A percentile compares a stretch with the other conserved stretches of the same genome.
These are phyloP conservation scores for Steinernema carpocapsae DNA, from an alignment of 2,888 invertebrate species.

Conservation along the genomic window DNA sequence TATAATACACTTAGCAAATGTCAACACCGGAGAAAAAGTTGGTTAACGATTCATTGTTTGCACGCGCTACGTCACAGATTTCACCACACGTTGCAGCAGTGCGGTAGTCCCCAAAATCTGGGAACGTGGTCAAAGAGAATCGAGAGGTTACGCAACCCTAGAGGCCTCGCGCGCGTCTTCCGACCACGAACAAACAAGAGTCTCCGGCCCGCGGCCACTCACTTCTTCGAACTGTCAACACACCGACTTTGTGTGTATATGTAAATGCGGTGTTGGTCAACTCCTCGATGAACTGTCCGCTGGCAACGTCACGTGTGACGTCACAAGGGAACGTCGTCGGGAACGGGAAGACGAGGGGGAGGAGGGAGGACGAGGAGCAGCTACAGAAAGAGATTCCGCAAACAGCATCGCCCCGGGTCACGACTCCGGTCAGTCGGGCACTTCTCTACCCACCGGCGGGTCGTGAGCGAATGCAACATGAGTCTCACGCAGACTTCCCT, in stretches of 20 bases:
- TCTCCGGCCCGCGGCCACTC: constrained; percentile 17
- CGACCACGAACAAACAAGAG: constrained; percentile 18
- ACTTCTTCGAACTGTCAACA: constrained; percentile 30
- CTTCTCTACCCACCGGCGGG: constrained; percentile 19
- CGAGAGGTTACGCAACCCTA: constrained; percentile 24
- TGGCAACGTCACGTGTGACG: constrained; percentile 28
- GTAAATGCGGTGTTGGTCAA: constrained; percentile 34
- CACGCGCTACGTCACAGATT: constrained; percentile 9
- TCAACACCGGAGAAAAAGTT: constrained; percentile 3
- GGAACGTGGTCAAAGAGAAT: background rate
- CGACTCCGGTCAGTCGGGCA: constrained; percentile 34
- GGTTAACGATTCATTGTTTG: constrained; percentile 26
- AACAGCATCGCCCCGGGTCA: constrained; percentile 35
- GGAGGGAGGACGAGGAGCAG: background rate
- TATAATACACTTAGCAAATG: background rate
- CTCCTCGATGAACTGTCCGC: background rate
- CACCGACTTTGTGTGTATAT: constrained; percentile 26
- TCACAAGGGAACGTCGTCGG: constrained; percentile 31
- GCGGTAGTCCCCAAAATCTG: constrained; percentile 22
- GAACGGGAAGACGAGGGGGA: constrained; percentile 30
- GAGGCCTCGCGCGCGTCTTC: constrained; percentile 21
- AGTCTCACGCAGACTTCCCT: constrained; percentile 22
- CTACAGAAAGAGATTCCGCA: constrained; percentile 19
- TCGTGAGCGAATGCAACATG: constrained; percentile 35
- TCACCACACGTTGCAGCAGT: background rate